phyloP scores from a whole-genome alignment of 2,113 vertebrate species.

The Arenaria interpres region DNA sequence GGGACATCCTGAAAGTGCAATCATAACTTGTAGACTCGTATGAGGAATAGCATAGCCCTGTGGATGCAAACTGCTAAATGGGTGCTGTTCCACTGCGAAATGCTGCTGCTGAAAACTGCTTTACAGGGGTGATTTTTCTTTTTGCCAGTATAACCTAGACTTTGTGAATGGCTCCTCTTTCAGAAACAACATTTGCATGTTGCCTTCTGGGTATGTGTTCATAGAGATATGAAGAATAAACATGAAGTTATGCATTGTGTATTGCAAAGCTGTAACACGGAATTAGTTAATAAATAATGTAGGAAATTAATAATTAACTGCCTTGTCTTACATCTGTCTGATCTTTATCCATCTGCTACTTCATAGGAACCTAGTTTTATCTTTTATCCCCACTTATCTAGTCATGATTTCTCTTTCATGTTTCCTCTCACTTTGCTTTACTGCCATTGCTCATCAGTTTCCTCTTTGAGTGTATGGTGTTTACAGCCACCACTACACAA shows the following conservation, averaged over 20 bases:
- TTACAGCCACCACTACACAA: background rate
- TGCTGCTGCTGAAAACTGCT: background rate
- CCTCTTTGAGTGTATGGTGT: background rate
- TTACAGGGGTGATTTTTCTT: background rate
- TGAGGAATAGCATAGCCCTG: background rate
- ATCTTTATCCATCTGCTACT: background rate
- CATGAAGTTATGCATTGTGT: background rate
- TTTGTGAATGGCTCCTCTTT: background rate
- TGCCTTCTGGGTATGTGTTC: background rate
- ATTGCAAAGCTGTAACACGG: background rate
- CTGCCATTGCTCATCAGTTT: background rate
- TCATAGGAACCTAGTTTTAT: background rate
- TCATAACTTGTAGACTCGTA: background rate
- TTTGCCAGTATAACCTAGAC: background rate
- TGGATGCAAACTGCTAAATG: background rate
- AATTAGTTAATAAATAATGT: conserved; percentile 8
- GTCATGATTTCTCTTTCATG: background rate
- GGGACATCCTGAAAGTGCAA: background rate
- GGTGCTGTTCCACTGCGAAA: background rate
- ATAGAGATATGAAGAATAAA: conserved; percentile 10
- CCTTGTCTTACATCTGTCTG: background rate
- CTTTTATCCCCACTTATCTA: background rate
- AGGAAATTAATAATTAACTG: conserved; percentile 26
- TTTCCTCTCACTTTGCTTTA: background rate
- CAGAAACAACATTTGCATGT: background rate